Evolutionary conservation across 92 coral and sea anemone genomes (phyloP).

Genomic region (Phenganax stokvisi): DNA sequence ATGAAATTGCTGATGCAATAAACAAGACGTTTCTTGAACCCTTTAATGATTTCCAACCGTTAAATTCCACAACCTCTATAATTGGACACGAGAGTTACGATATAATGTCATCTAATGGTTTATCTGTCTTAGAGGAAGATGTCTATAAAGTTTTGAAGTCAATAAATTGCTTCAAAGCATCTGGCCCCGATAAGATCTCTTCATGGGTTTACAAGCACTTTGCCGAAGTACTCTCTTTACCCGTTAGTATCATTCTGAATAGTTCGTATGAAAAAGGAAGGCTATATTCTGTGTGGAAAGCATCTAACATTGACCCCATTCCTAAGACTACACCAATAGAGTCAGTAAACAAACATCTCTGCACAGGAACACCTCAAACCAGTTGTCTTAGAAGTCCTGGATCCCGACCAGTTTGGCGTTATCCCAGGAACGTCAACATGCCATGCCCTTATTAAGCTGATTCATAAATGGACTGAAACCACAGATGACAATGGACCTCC

Average conservation of each 20-base stretch:
- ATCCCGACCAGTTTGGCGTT: slow-evolving; percentile 5
- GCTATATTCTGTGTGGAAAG: not conserved
- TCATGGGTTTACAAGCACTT: slow-evolving; percentile 16
- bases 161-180: not conserved
- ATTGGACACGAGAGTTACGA: not conserved
- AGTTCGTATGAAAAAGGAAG: slow-evolving; percentile 6
- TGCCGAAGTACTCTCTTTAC: not conserved
- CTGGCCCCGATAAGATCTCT: slow-evolving; percentile 12
- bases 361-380: not conserved
- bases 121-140: slow-evolving; percentile 12
- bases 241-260: slow-evolving; percentile 12
- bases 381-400: not conserved
- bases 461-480: slow-evolving; percentile 18
- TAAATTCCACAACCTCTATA: not conserved
- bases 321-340: not conserved
- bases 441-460: slow-evolving; percentile 21
- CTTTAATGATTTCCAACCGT: not conserved
- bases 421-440: slow-evolving; percentile 15
- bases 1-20: not conserved
- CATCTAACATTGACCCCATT: slow-evolving; percentile 6
- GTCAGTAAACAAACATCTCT: not conserved
- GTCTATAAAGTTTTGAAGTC: slow-evolving; percentile 10
- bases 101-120: not conserved
- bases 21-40: not conserved
- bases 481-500: slow-evolving; percentile 13